These are phyloP conservation scores for Nothocercus nigrocapillus DNA, from an alignment of 2,113 vertebrate genomes.

Conservation along the genomic window DNA sequence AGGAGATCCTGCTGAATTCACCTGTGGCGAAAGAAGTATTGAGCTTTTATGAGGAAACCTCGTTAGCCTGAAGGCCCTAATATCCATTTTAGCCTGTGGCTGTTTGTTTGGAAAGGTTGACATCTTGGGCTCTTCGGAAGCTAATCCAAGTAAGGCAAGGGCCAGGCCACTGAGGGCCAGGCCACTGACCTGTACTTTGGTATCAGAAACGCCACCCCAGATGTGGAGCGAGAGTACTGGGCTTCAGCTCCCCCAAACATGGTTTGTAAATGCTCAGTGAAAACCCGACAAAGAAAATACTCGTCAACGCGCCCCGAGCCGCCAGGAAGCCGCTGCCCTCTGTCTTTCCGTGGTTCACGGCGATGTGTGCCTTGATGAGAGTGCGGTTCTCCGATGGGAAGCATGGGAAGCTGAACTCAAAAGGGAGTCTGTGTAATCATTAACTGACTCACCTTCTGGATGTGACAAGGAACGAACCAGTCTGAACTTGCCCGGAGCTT, in stretches of 20 bases:
- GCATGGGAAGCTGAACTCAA: constrained; percentile 33
- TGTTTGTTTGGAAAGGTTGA: neutral
- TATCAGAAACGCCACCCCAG: neutral
- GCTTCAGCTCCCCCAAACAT: neutral
- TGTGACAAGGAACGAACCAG: constrained; percentile 77
- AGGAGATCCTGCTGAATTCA: neutral
- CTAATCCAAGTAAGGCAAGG: neutral
- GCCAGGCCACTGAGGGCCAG: neutral
- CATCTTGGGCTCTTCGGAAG: neutral
- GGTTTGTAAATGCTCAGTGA: neutral
- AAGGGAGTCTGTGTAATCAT: constrained; percentile 67
- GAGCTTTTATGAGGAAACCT: neutral
- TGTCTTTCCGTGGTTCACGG: neutral
- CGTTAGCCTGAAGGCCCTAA: neutral
- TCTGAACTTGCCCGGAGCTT: constrained; percentile 79
- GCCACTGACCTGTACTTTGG: neutral
- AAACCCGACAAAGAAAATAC: neutral
- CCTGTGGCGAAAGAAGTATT: neutral
- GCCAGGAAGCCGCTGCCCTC: neutral
- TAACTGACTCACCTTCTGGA: constrained; percentile 76
- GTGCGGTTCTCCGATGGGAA: neutral
- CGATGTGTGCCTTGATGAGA: neutral
- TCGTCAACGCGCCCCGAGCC: neutral
- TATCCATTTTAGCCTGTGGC: neutral
- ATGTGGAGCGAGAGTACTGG: neutral